Percentiles rank a stretch among this genome's conserved stretches.
Conservation (phyloP, 1,140 invertebrate genomes). For the Rhopalosiphum maidis region DNA sequence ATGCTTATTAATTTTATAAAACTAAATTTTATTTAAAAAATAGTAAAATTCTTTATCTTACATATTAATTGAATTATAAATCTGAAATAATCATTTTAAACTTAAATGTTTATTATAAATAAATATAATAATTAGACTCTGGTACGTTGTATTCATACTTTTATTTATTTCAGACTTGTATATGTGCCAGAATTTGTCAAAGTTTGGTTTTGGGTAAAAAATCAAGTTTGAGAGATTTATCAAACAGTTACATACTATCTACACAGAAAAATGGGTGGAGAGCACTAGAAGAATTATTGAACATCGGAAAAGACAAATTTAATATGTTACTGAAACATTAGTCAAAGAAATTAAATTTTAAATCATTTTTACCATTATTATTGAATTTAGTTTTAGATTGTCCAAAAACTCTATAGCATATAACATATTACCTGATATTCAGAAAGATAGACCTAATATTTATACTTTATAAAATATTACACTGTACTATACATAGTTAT, state of each 20-base stretch:
- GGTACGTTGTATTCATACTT: neutral
- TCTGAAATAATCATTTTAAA: no score
- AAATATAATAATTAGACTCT: no score
- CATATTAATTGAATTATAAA: no score
- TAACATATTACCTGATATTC: neutral
- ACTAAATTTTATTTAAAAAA: no score
- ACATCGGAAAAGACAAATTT: neutral
- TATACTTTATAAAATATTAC: no score
- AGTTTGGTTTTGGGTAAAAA: slow-evolving; percentile 46
- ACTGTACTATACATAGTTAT: no score
- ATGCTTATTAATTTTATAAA: no score
- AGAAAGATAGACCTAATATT: no score
- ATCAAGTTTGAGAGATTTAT: slow-evolving; percentile 43
- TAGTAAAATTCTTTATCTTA: no score
- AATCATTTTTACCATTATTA: neutral
- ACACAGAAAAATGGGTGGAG: slow-evolving; percentile 27
- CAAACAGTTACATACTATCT: slow-evolving; percentile 34
- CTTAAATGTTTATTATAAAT: no score
- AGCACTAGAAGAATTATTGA: slow-evolving; percentile 17
- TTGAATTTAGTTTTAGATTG: neutral
- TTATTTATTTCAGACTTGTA: slow-evolving; percentile 25
- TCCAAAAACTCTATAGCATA: neutral
- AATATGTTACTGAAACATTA: slow-evolving; percentile 2
- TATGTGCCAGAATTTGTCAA: slow-evolving; percentile 48
- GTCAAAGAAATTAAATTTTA: neutral